Evolutionary conservation across 1,140 invertebrate species (phyloP), one percentile per base, ranked within the genome.

Genomic region (Semibalanus balanoides): DNA sequence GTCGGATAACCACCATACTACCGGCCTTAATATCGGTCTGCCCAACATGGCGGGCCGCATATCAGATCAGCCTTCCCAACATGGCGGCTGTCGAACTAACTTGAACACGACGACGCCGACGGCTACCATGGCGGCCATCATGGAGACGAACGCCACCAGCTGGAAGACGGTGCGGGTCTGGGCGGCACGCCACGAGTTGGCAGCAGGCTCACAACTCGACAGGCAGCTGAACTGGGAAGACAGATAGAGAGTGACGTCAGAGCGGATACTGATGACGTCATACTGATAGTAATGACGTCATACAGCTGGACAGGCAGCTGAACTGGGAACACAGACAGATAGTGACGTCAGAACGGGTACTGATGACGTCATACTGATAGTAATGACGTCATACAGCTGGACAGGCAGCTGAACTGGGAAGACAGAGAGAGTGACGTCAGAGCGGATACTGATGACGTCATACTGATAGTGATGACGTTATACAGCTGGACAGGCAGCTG

Each of bases 121-220:
- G 0, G 84, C 83, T 31, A 87, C 84, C 14, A 89, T 78, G 3
- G 87, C 85, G 1, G 85, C 82, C 70, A 90, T 83, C 72, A 89
- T 85, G 3, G 88, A 88, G 30, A 90, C 77, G 77, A 91, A 90
- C 3, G 88, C 86, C 51, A 91, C 83, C 73, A 88, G 87, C 64
- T 90, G 84, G 79, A 91, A 89, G 22, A 90, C 84, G 0, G 90
- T 91, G 78, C 91, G 88, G 0, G 89, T 90, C 80, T 90, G 87
- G 25, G 90, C 87, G 3, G 90, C 90, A 77, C 88, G 84, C 90
- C 90, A 92, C 25, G 87, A 86, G 81, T 85, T 87, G 7, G 81
- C 81, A 22, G 88, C 51, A 1, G 51, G 51, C 51, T 64, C 51
- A 25, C 51, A 64, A 19, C 51, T 64, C 7, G 51, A 64, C 51